Evolutionary conservation across 1,140 invertebrate species (phyloP).

Genomic region (Drosophila sproati): DNA sequence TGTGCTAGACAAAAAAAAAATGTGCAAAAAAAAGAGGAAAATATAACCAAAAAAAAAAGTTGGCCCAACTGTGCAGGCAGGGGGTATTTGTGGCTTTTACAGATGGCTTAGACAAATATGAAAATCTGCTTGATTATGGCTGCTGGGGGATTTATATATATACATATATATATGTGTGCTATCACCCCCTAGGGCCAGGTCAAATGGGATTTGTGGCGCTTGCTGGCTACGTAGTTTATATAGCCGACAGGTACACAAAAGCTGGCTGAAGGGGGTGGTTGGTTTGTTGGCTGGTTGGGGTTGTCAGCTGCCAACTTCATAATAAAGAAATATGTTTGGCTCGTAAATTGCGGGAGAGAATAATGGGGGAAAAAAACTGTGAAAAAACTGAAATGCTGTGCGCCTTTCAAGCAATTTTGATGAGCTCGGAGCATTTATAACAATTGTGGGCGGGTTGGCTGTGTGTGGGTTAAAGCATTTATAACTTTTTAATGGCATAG

Average conservation of each 20-base stretch:
- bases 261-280: background rate
- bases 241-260: slow-evolving; percentile 32
- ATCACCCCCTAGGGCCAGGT: background rate
- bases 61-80: slow-evolving; percentile 3
- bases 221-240: slow-evolving; percentile 4
- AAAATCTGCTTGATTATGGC: slow-evolving; percentile 71
- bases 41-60: slow-evolving; percentile 29
- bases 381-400: background rate
- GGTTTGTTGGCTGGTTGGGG: no score
- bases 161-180: slow-evolving; percentile 6
- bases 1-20: slow-evolving; percentile 16
- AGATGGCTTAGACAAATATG: slow-evolving; percentile 68
- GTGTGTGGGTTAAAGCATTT: background rate
- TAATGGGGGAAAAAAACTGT: background rate
- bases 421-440: slow-evolving; percentile 15
- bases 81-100: background rate
- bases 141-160: slow-evolving; percentile 34
- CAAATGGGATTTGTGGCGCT: slow-evolving; percentile 32
- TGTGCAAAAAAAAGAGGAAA: background rate
- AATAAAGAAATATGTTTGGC: slow-evolving; percentile 68
- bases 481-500: slow-evolving; percentile 12
- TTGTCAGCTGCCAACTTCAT: slow-evolving; percentile 32
- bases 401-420: background rate
- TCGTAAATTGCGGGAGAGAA: slow-evolving; percentile 47
- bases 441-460: background rate